A percentile compares a stretch with the other conserved stretches of the same genome.
phyloP scores from a whole-genome alignment of 2,888 invertebrate species.

The Acanthosoma haemorrhoidale region DNA sequence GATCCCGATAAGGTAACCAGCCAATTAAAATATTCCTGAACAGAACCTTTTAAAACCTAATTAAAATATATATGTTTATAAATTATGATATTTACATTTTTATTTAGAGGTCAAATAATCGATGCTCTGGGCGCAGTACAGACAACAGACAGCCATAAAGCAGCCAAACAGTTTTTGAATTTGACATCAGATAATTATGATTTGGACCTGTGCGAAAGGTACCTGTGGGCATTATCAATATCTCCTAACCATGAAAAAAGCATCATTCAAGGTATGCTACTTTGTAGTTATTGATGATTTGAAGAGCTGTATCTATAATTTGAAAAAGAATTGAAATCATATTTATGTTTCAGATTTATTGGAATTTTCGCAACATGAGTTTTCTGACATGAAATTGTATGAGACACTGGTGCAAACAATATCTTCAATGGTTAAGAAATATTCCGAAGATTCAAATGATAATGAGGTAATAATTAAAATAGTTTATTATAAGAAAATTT shows the following conservation, averaged over 20 bases:
- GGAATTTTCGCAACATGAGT: conserved; percentile 43
- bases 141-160: conserved; percentile 61
- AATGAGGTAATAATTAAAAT: conserved; percentile 17
- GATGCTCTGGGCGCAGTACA: conserved; percentile 67
- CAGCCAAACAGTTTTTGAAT: conserved; percentile 59
- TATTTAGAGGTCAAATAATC: conserved; percentile 56
- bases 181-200: conserved; percentile 51
- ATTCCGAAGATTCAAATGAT: conserved; percentile 1
- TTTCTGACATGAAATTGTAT: conserved; percentile 54
- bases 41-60: no score
- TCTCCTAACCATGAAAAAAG: conserved; percentile 58
- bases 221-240: conserved; percentile 66
- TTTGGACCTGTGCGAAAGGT: conserved; percentile 61
- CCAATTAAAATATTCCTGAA: no score
- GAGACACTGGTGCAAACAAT: conserved; percentile 64
- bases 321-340: not conserved
- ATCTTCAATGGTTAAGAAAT: conserved; percentile 53
- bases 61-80: no score
- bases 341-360: conserved; percentile 48
- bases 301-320: no score
- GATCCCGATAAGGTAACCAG: no score
- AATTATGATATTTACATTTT: no score
- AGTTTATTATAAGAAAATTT: not conserved
- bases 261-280: conserved; percentile 48
- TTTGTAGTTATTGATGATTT: no score